Percentiles rank a stretch among this genome's conserved stretches.
These are phyloP conservation scores for Mormyrops attenuatus DNA, from an alignment of 2,797 vertebrate species.

Conservation along the genomic window DNA sequence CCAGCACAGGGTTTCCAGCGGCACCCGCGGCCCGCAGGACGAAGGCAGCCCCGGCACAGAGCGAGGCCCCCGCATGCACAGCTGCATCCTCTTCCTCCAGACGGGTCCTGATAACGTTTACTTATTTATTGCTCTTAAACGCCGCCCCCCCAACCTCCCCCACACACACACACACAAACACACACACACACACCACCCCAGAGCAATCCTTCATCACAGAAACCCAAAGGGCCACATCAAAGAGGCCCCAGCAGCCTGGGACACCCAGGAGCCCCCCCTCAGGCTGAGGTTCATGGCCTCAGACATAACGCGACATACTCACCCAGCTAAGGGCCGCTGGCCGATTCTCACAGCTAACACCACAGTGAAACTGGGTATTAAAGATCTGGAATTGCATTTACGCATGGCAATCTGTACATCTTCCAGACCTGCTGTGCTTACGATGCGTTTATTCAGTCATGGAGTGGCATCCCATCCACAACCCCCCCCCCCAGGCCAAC, in stretches of 20 bases:
- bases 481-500: background rate
- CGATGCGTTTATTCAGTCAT: background rate
- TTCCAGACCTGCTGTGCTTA: background rate
- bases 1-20: background rate
- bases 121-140: constrained; percentile 75
- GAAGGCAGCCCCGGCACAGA: constrained; percentile 52
- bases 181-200: constrained; percentile 60
- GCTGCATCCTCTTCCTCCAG: constrained; percentile 77
- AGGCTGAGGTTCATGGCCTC: background rate
- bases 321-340: background rate
- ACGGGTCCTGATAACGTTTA: constrained; percentile 67
- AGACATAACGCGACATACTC: background rate
- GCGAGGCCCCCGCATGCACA: constrained; percentile 36
- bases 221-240: constrained; percentile 32
- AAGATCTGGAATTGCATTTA: background rate
- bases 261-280: background rate
- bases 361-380: background rate
- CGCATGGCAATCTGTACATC: background rate
- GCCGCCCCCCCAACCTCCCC: constrained; percentile 44
- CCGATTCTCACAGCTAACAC: background rate
- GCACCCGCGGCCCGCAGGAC: background rate
- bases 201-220: constrained; percentile 43
- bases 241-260: background rate
- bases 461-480: background rate
- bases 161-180: constrained; percentile 67